Percentiles rank a stretch among this genome's conserved stretches.
These are phyloP conservation scores for Atta texana DNA, from an alignment of 1,140 invertebrate genomes.

Conservation along the genomic window DNA sequence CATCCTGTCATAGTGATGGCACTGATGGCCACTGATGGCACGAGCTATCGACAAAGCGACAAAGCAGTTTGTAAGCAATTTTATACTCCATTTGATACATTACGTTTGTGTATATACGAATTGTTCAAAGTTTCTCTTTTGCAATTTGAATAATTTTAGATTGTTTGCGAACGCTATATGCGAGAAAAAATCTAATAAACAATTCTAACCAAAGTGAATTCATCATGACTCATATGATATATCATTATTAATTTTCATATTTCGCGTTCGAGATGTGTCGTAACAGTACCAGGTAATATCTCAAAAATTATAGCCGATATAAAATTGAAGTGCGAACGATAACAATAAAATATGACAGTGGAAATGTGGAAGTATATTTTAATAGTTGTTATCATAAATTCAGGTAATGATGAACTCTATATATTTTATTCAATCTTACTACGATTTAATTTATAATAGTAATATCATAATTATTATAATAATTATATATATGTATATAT, in stretches of 20 bases:
- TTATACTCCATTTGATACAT: neutral
- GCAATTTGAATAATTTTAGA: neutral
- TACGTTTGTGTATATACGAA: neutral
- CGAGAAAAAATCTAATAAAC: neutral
- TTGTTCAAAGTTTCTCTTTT: slow-evolving; percentile 1
- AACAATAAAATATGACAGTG: slow-evolving; percentile 58
- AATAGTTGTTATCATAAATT: slow-evolving; percentile 61
- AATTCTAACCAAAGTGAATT: neutral
- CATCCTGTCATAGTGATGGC: too few relatives aligned
- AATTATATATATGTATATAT: too few relatives aligned
- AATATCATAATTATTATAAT: neutral
- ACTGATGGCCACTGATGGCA: too few relatives aligned
- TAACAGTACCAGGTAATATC: slow-evolving; percentile 23
- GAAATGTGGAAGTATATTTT: slow-evolving; percentile 61
- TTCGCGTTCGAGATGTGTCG: slow-evolving; percentile 35
- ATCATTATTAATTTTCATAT: slow-evolving; percentile 9
- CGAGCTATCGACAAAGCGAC: neutral
- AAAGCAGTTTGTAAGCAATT: neutral
- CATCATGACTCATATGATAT: slow-evolving; percentile 57
- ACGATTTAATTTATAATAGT: neutral
- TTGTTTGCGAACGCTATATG: neutral
- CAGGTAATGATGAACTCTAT: slow-evolving; percentile 54
- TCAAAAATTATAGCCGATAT: neutral
- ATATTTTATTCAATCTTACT: neutral
- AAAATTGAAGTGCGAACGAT: neutral